Evolutionary conservation across 2,888 invertebrate genomes (phyloP), one percentile per base, ranked within the genome.

Genomic region (Scaptomyza tumidula): DNA sequence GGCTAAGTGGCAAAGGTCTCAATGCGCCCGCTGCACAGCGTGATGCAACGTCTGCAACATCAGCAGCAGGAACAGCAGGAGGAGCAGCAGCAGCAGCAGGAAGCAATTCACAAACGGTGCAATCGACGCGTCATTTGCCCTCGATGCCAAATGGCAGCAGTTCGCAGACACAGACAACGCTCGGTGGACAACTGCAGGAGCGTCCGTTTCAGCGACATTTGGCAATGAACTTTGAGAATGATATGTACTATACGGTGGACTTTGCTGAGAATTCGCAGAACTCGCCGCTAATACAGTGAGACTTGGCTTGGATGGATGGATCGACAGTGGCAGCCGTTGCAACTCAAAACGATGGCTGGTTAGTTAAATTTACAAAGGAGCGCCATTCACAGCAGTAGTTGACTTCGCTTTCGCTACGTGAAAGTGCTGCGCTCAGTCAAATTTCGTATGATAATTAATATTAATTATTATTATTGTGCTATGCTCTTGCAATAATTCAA

Each of bases 231-330:
- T 94, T 95, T 90, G 94, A 95, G 83, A 94, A 95, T 29, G 95
- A 95, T 88, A 95, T 96, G 94, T 95, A 95, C 92, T 95, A 95
- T 93, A 95, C 95, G 49, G 94, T 96, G 80, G 96, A 96, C 92
- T 95, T 95, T 93, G 95, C 95, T 90, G 95, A 95, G 93, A 90
- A 90, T 49, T 95, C 95, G 85, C 95, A 95, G 91, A 95, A 94
- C 90, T 95, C 95, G 16, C 96, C 96, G 31, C 94, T 96, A 82
- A 96, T 96, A 89, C 95, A 95, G 94, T 95, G 94, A 92, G 87
- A 79, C 54, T 54, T 64, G 64, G 58, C 52, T 66, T n/a, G n/a
- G n/a, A 59, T 27, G 7, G 39, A 29, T 39, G 63, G 54, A 65
- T 52, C 60, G 63, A 60, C 27, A 33, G 41, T 14, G 53, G 46